Percentiles rank a stretch among this genome's conserved stretches.
These are phyloP conservation scores for Leucophora obtusa DNA, from an alignment of 2,888 invertebrate genomes.

Conservation along the genomic window DNA sequence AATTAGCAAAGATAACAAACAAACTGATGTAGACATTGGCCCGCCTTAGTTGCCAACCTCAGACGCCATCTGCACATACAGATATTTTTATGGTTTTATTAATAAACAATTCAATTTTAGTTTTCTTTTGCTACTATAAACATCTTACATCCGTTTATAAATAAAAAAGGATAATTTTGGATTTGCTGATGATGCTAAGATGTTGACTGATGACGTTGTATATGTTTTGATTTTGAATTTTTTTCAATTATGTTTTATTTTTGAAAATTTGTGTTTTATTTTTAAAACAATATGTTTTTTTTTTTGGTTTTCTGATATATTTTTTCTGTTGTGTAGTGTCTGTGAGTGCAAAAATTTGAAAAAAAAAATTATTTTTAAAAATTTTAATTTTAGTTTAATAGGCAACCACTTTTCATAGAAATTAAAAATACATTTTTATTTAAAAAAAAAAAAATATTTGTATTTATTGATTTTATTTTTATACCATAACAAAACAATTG, in stretches of 20 bases:
- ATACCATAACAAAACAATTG: conserved; percentile 43
- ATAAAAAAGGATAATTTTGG: conserved; percentile 50
- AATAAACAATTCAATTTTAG: conserved; percentile 25
- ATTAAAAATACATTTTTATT: conserved; percentile 49
- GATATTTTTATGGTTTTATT: conserved; percentile 19
- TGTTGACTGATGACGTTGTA: neutral
- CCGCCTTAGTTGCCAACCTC: conserved; percentile 48
- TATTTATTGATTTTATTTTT: conserved; percentile 58
- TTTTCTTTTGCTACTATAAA: conserved; percentile 6
- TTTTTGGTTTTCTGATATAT: neutral
- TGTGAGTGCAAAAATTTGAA: conserved; percentile 18
- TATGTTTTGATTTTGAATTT: neutral
- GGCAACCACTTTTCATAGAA: conserved; percentile 59
- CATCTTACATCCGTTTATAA: conserved; percentile 35
- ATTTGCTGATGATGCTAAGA: conserved; percentile 10
- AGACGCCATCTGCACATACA: conserved; percentile 18
- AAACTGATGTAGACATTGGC: conserved; percentile 47
- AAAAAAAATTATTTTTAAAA: conserved; percentile 30
- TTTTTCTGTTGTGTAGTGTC: conserved; percentile 9
- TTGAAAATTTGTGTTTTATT: conserved; percentile 42
- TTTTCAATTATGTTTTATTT: neutral
- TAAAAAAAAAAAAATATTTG: conserved; percentile 45
- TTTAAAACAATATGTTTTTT: conserved; percentile 26
- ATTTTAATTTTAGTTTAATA: conserved; percentile 53
- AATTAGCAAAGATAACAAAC: conserved; percentile 29